phyloP scores from a whole-genome alignment of 1,140 invertebrate genomes.

The Argopecten irradians region DNA sequence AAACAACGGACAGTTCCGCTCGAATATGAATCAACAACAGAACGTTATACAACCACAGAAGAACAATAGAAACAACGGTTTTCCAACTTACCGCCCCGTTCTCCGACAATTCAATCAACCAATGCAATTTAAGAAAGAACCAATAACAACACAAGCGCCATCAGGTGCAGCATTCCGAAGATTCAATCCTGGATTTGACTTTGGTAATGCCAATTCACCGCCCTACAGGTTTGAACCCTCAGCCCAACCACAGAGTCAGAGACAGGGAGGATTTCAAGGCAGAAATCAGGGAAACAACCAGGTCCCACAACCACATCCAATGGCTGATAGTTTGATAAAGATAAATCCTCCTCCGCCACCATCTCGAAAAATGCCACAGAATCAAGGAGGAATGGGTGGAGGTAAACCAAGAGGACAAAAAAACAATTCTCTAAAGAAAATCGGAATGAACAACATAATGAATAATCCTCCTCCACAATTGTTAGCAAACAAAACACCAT shows the following conservation, averaged over 20 bases:
- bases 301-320: neutral
- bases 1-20: neutral
- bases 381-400: neutral
- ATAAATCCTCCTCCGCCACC: neutral
- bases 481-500: neutral
- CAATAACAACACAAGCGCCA: neutral
- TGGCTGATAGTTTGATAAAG: neutral
- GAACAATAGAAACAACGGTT: neutral
- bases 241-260: neutral
- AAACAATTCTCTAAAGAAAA: neutral
- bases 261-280: neutral
- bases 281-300: neutral
- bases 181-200: neutral
- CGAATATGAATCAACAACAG: neutral
- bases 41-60: neutral
- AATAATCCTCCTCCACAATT: neutral
- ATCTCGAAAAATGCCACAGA: neutral
- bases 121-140: neutral
- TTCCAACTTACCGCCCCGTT: neutral
- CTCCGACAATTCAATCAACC: neutral
- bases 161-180: neutral
- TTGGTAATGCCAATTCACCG: neutral
- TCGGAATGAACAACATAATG: neutral
- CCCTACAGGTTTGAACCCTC: neutral
- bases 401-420: neutral